phyloP scores from a whole-genome alignment of 2,888 invertebrate species.

The Pristionchus arcanus region DNA sequence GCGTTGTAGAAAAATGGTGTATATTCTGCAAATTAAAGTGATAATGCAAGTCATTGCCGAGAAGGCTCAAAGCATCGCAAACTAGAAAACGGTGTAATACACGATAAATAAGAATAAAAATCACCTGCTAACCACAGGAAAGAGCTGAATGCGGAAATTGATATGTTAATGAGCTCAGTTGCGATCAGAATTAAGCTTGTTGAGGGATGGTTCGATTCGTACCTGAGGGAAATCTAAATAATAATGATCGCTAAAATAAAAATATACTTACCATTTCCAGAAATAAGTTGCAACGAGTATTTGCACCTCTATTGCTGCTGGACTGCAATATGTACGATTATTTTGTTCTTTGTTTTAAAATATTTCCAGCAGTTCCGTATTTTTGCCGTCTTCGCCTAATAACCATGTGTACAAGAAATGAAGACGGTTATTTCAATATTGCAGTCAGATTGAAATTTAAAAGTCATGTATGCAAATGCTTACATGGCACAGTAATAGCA shows the following conservation, averaged over 20 bases:
- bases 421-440: no score
- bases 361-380: no score
- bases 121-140: not conserved
- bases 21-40: no score
- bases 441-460: not conserved
- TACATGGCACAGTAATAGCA: not conserved
- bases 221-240: not conserved
- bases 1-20: no score
- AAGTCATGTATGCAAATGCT: not conserved
- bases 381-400: no score
- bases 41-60: no score
- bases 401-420: no score
- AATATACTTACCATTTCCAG: not conserved
- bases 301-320: not conserved
- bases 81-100: no score
- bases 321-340: not conserved
- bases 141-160: not conserved
- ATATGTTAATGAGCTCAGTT: not conserved
- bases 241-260: not conserved
- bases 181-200: not conserved
- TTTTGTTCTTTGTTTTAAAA: not conserved
- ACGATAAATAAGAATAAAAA: no score
- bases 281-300: not conserved
- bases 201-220: not conserved
- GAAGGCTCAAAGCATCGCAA: no score